phyloP scores from a whole-genome alignment of 2,888 invertebrate species.

The Rotaria sp. region DNA sequence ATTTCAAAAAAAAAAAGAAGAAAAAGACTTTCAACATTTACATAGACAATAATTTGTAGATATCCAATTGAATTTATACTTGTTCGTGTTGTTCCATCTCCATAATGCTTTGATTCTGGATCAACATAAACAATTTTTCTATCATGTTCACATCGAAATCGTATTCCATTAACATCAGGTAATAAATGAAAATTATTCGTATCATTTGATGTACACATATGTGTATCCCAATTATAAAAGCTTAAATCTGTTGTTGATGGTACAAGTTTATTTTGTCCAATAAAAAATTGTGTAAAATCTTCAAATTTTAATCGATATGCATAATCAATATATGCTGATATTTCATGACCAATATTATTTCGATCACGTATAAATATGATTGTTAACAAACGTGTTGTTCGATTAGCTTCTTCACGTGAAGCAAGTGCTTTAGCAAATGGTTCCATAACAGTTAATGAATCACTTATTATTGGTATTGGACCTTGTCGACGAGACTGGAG shows the following conservation, averaged over 20 bases:
- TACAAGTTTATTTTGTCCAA: conserved; percentile 62
- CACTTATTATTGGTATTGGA: conserved; percentile 54
- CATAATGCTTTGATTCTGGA: conserved; percentile 55
- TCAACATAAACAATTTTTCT: conserved; percentile 70
- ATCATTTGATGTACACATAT: conserved; percentile 65
- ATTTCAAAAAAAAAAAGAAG: background rate
- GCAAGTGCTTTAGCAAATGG: conserved; percentile 67
- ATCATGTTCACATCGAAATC: conserved; percentile 74
- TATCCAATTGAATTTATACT: background rate
- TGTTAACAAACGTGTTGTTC: conserved; percentile 65
- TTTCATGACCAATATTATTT: conserved; percentile 67
- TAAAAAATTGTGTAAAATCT: conserved; percentile 71
- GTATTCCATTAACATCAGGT: conserved; percentile 66
- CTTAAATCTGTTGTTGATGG: conserved; percentile 66
- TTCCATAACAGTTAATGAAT: conserved; percentile 61
- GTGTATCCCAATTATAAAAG: conserved; percentile 69
- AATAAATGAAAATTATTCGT: conserved; percentile 71
- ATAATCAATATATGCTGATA: conserved; percentile 78
- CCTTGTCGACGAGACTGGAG: conserved; percentile 53
- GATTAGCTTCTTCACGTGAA: conserved; percentile 67
- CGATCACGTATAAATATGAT: conserved; percentile 71
- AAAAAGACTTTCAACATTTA: background rate
- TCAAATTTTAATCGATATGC: conserved; percentile 65
- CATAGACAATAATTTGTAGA: conserved; percentile 25
- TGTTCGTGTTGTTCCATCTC: conserved; percentile 18